Base-by-base conservation (phyloP, 64 coral and sea anemone genomes). In the Catalaphyllia jardinei region DNA sequence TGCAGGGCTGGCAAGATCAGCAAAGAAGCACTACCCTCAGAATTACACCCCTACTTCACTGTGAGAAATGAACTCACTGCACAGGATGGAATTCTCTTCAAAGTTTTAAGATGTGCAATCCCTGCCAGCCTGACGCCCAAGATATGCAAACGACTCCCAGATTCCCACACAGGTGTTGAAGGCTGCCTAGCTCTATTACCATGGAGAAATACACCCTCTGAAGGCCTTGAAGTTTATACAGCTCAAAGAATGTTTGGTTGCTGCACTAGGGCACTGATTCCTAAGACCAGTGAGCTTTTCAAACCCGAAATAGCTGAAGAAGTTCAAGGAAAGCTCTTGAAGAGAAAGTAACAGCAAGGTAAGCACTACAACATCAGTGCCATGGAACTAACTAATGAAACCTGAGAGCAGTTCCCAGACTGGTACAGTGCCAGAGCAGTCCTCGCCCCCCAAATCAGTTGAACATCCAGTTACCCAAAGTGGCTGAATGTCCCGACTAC, bases 151-250 rank as follows among this genome's bases (percentile, higher is more conserved):
- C 38, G 38, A 39, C 38, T 39, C 38, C 38, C 2, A 3, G 38
- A 4, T 39, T 2, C 38, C 38, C 38, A 39, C 38, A 39, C 38
- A 67, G 33, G 81, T 71, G 20, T 55, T 62, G 3, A 79, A 77
- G 38, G 39, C 29, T 64, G 65, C 62, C 59, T n/a, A 39, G 38
- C 38, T 39, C 38, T 39, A 39, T 39, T 39, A 39, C 2, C 38
- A 79, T 79, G 74, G 87, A 79, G 77, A 52, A 79, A 79, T 59
- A 79, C 77, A 18, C 77, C 77, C 39, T 79, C 77, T 27, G 80
- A 83, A 83, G 54, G 80, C 18, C 27, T 83, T 4, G 59, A 62
- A 10, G 64, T 57, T 83, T 83, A 57, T 35, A 57, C 80, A 62
- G 80, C 80, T 50, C 80, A 64, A 62, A 39, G 38, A 39, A 39